Evolutionary conservation across 1,140 invertebrate species (phyloP), one percentile per base, ranked within the genome.

Genomic region (Drosophila pectinifera): DNA sequence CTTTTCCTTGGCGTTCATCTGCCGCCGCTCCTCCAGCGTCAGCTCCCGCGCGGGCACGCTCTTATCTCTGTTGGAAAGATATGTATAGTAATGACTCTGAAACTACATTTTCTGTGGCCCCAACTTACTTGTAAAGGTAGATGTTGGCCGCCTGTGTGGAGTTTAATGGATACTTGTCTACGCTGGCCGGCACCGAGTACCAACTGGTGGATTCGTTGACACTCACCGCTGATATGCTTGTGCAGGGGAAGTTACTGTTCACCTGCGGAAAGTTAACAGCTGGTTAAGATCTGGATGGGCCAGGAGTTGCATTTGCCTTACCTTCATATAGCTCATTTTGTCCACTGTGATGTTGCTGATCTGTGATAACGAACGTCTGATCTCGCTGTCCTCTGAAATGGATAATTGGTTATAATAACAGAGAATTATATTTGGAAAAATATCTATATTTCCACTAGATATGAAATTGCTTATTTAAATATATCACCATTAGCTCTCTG

Each of bases 271-370:
- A 22, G 2, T 24, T 16, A 1, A 46, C 45, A 6, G 4, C 0
- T 10, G 16, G 7, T 24, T 43, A 11, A 18, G 11, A 20, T 31
- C 14, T 3, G 22, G 6, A 18, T 16, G 0, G 5, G n/a, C 1
- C 4, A 6, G 5, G 1, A 10, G 8, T 1, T 14, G 0, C 0
- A 20, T 20, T 53, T 36, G 31, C n/a, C 49, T 93, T 38, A 94
- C 93, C 91, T 95, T 94, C 20, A 94, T 94, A 89, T 96, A 94
- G 59, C 95, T 94, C 42, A 96, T 90, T 83, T 94, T 92, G 78
- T 96, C 95, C 41, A 92, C 78, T 28, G 94, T 93, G 57, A 96
- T 95, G 56, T 93, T 93, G 79, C 95, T 95, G 42, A 95, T 79
- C 78, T 93, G 90, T 20, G 95, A 93, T 46, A 96, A 81, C 93